Conservation (phyloP, 2,113 vertebrate species). For the Xiphophorus hellerii region DNA sequence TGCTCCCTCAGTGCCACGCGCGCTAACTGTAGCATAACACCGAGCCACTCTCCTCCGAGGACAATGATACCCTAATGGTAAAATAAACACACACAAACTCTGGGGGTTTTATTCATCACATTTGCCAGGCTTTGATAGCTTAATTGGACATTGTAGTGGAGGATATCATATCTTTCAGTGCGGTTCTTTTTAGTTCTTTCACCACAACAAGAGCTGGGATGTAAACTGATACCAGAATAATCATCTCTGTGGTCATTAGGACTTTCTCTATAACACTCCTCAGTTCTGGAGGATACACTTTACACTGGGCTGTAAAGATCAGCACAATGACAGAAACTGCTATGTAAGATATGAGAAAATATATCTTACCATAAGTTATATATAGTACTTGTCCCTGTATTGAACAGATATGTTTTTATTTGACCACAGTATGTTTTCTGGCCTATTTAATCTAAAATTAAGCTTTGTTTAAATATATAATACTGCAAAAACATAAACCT, state of each 20-base stretch:
- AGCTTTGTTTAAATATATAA: too few relatives aligned
- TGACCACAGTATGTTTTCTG: too few relatives aligned
- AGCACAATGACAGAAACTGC: neutral
- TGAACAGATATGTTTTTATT: too few relatives aligned
- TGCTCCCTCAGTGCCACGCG: constrained; percentile 83
- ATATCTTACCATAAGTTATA: too few relatives aligned
- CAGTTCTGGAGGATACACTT: too few relatives aligned
- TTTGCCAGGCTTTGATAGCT: constrained; percentile 24
- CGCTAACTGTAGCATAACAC: constrained; percentile 68
- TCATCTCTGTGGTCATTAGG: neutral
- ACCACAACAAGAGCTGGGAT: neutral
- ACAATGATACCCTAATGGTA: constrained; percentile 58
- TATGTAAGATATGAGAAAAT: neutral
- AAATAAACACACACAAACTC: constrained; percentile 66
- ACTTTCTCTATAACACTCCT: neutral
- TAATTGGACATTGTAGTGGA: constrained; percentile 53
- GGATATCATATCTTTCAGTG: constrained; percentile 24
- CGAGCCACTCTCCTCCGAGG: constrained; percentile 35
- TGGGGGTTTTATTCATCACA: constrained; percentile 50
- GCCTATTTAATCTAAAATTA: too few relatives aligned
- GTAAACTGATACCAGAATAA: neutral
- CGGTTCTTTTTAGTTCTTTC: constrained; percentile 5
- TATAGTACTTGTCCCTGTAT: too few relatives aligned
- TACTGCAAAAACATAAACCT: too few relatives aligned
- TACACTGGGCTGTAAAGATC: too few relatives aligned